Conservation (phyloP, 2,888 invertebrate species). For the Drosophila birchii region DNA sequence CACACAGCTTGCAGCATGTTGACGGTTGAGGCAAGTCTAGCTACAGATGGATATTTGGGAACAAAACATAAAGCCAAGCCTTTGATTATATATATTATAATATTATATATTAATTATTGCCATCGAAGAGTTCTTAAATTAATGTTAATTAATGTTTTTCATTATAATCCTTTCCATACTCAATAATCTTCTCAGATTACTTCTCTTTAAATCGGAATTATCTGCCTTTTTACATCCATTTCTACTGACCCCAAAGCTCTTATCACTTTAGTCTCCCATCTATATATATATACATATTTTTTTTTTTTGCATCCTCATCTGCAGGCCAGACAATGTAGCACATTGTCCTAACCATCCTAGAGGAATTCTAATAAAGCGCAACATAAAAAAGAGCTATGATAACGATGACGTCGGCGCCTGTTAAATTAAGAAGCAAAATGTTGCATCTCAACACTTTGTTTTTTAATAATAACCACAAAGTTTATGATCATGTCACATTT, state of each 20-base stretch:
- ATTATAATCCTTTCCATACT: no score
- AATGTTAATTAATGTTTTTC: no score
- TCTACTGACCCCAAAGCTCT: not conserved
- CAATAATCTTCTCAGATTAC: not conserved
- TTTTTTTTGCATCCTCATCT: conserved; percentile 2
- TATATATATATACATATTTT: not conserved
- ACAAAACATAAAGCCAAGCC: no score
- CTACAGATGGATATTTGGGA: not conserved
- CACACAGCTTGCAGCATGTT: not conserved
- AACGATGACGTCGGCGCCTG: conserved; percentile 39
- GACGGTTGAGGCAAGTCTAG: not conserved
- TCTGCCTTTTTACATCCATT: not conserved
- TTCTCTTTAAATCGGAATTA: not conserved
- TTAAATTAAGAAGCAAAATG: conserved; percentile 53
- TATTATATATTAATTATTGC: not conserved
- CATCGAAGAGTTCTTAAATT: no score
- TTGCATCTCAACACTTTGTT: conserved; percentile 45
- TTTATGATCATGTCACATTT: conserved; percentile 36
- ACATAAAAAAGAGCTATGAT: not conserved
- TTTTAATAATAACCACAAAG: conserved; percentile 18
- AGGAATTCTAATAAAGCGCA: not conserved
- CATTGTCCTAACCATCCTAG: conserved; percentile 6
- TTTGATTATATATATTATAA: no score
- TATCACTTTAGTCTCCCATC: not conserved
- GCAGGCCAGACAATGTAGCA: conserved; percentile 9